Conservation (phyloP, 2,113 vertebrate species). For the Acanthochromis polyacanthus region DNA sequence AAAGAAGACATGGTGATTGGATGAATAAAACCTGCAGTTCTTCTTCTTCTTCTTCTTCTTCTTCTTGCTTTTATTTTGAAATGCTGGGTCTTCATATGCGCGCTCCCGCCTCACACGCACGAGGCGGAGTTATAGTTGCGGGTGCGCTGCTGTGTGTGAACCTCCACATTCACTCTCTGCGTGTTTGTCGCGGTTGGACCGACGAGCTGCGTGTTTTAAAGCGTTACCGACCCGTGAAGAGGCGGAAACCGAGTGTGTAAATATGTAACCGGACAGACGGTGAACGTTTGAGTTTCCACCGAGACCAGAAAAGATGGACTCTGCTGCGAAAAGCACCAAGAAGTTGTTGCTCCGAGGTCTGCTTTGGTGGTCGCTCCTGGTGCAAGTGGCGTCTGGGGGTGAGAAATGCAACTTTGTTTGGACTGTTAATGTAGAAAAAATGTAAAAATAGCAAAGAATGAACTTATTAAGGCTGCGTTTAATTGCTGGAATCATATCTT, state of each 20-base stretch:
- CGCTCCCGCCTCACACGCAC: not conserved
- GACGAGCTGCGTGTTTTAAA: too few species aligned
- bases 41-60: too few species aligned
- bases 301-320: constrained; percentile 66
- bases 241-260: constrained; percentile 22
- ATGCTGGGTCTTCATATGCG: not conserved
- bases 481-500: not conserved
- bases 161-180: not conserved
- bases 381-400: constrained; percentile 73
- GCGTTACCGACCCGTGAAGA: constrained; percentile 5
- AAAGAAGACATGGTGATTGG: too few species aligned
- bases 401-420: constrained; percentile 46
- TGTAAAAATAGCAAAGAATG: not conserved
- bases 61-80: too few species aligned
- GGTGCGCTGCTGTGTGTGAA: not conserved
- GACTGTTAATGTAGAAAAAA: not conserved
- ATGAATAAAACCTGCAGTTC: too few species aligned
- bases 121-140: not conserved
- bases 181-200: too few species aligned
- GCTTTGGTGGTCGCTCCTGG: constrained; percentile 76
- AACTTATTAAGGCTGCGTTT: not conserved
- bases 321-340: constrained; percentile 33
- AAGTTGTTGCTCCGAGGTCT: constrained; percentile 66
- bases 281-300: constrained; percentile 17
- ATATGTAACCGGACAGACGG: constrained; percentile 59